Conservation (phyloP, 1,140 invertebrate genomes). For the Cephus cinctus region DNA sequence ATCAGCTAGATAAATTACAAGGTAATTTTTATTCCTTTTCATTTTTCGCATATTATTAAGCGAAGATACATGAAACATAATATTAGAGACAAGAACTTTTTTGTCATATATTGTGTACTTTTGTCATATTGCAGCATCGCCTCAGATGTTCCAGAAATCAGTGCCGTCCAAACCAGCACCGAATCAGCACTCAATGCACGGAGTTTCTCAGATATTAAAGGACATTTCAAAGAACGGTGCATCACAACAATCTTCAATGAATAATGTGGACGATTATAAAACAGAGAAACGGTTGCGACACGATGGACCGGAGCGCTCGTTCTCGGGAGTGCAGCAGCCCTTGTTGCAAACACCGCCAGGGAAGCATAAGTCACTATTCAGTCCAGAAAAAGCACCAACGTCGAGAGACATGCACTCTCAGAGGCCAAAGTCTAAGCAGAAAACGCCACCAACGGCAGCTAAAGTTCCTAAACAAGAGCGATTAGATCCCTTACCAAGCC, state of each 20-base stretch:
- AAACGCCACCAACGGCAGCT: constrained; percentile 33
- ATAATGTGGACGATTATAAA: constrained; percentile 33
- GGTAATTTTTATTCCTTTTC: too few relatives aligned
- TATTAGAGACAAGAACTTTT: too few relatives aligned
- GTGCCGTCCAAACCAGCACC: constrained; percentile 1
- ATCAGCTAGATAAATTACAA: constrained; percentile 33
- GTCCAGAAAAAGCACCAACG: constrained; percentile 54
- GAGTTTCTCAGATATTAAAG: constrained; percentile 33
- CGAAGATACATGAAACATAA: too few relatives aligned
- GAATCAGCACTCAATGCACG: constrained; percentile 23
- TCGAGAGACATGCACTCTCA: constrained; percentile 27
- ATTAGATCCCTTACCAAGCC: constrained; percentile 21
- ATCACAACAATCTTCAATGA: constrained; percentile 24
- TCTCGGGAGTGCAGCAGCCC: constrained; percentile 13
- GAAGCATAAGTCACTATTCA: constrained; percentile 53
- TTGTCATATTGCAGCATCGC: too few relatives aligned
- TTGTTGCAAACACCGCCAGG: constrained; percentile 21
- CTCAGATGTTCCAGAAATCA: constrained; percentile 23
- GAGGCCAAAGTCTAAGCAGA: constrained; percentile 39
- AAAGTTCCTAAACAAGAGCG: constrained; percentile 34
- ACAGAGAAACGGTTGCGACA: constrained; percentile 31
- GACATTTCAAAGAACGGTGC: constrained; percentile 43
- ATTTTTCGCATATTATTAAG: too few relatives aligned
- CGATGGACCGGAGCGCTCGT: constrained; percentile 16
- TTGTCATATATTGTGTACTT: too few relatives aligned